Evolutionary conservation across 2,888 invertebrate genomes (phyloP).

Genomic region (Leptopterna dolabrata): DNA sequence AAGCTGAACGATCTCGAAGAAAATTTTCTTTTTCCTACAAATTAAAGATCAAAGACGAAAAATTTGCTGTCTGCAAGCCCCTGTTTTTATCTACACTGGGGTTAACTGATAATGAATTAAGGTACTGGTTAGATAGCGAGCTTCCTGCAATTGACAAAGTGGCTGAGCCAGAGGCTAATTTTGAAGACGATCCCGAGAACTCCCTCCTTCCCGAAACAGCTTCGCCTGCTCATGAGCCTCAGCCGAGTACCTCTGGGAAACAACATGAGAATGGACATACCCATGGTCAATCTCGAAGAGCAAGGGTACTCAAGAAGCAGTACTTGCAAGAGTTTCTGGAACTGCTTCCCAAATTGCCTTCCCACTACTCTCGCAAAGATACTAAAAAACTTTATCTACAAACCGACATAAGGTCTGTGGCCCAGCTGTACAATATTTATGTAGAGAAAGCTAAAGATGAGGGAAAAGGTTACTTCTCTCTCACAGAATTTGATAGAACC

Average conservation of each 20-base stretch:
- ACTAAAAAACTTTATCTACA: constrained; percentile 4
- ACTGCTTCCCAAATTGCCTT: background rate
- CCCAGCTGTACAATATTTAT: background rate
- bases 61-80: constrained; percentile 21
- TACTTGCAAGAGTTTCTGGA: background rate
- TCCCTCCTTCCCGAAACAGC: constrained; percentile 11
- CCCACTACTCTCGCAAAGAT: constrained; percentile 1
- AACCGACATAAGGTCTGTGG: background rate
- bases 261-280: background rate
- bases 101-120: constrained; percentile 5
- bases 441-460: background rate
- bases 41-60: constrained; percentile 1
- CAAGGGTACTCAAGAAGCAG: background rate
- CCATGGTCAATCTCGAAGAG: background rate
- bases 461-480: background rate
- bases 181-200: no score
- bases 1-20: no score
- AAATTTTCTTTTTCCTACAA: no score
- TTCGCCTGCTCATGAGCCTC: constrained; percentile 22
- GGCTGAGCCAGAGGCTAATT: background rate
- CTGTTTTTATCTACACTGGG: constrained; percentile 13
- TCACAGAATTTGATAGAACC: no score
- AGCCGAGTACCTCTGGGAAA: constrained; percentile 30
- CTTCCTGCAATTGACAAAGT: background rate
- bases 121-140: constrained; percentile 25